These are phyloP conservation scores for Rhinella marina DNA, from an alignment of 2,797 vertebrate genomes.

Conservation along the genomic window DNA sequence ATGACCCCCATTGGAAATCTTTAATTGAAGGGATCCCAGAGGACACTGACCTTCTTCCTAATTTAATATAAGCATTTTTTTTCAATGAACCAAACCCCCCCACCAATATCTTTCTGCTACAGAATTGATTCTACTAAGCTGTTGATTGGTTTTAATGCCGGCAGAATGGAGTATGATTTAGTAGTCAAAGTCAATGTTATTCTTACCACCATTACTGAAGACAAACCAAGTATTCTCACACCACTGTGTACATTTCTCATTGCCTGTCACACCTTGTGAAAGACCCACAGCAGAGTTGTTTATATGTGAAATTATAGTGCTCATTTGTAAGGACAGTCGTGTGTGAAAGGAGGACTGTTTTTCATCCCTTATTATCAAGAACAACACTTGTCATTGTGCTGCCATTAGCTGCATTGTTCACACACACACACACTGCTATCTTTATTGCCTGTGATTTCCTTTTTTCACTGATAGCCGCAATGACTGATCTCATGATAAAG, in stretches of 20 bases:
- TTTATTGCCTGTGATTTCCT: conserved; percentile 52
- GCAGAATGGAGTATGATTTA: conserved; percentile 5
- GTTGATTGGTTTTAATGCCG: conserved; percentile 18
- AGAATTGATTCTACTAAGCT: not conserved
- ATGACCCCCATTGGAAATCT: too few species aligned
- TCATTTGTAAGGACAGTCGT: conserved; percentile 37
- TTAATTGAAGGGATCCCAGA: too few species aligned
- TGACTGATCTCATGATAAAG: conserved; percentile 37
- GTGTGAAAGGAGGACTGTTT: conserved; percentile 41
- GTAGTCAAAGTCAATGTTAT: conserved; percentile 35
- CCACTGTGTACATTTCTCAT: conserved; percentile 26
- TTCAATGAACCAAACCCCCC: too few species aligned
- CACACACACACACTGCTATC: conserved; percentile 36
- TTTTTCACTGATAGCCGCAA: conserved; percentile 9
- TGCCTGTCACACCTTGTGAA: conserved; percentile 39
- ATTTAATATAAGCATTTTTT: too few species aligned
- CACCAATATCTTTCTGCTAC: too few species aligned
- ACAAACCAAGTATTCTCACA: not conserved
- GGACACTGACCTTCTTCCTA: too few species aligned
- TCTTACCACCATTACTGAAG: conserved; percentile 4
- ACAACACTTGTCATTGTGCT: conserved; percentile 48
- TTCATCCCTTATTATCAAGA: conserved; percentile 53
- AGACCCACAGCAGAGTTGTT: conserved; percentile 50
- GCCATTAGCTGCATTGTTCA: conserved; percentile 27
- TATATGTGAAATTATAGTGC: conserved; percentile 37